Conservation (phyloP, 2,888 invertebrate genomes). For the Hoplodrina ambigua region DNA sequence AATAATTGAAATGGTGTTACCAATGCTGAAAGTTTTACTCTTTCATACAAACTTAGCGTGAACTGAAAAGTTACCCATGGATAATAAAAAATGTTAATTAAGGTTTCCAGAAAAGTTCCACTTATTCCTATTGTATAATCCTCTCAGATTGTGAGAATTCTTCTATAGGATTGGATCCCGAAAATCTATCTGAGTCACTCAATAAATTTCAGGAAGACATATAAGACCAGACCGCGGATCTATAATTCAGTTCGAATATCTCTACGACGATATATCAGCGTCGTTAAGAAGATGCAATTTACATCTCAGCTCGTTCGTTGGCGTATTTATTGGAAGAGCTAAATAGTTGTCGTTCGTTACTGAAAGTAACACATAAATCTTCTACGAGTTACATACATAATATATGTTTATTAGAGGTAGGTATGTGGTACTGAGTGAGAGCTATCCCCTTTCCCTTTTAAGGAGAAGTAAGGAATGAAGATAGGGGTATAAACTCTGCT, state of each 20-base stretch:
- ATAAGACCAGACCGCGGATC: constrained; percentile 44
- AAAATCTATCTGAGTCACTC: constrained; percentile 2
- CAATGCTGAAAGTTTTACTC: too few relatives aligned
- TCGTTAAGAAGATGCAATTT: constrained; percentile 63
- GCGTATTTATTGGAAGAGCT: constrained; percentile 57
- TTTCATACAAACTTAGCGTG: too few relatives aligned
- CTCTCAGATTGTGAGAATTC: background rate
- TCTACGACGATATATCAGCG: constrained; percentile 50
- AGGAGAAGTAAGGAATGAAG: background rate
- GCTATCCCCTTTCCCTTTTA: constrained; percentile 1
- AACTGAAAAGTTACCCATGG: background rate
- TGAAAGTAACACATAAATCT: constrained; percentile 59
- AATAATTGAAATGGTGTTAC: too few relatives aligned
- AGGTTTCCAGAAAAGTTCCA: background rate
- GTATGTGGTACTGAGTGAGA: background rate
- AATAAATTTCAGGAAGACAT: constrained; percentile 45
- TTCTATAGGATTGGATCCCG: constrained; percentile 6
- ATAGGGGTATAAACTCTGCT: too few relatives aligned
- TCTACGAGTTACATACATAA: constrained; percentile 20
- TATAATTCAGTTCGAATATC: constrained; percentile 61
- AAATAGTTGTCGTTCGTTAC: constrained; percentile 57
- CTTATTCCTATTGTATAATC: background rate
- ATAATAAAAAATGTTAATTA: too few relatives aligned
- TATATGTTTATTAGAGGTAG: constrained; percentile 16
- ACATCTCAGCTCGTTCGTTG: constrained; percentile 57